phyloP scores from a whole-genome alignment of 1,140 invertebrate genomes.

The Vanessa tameamea region DNA sequence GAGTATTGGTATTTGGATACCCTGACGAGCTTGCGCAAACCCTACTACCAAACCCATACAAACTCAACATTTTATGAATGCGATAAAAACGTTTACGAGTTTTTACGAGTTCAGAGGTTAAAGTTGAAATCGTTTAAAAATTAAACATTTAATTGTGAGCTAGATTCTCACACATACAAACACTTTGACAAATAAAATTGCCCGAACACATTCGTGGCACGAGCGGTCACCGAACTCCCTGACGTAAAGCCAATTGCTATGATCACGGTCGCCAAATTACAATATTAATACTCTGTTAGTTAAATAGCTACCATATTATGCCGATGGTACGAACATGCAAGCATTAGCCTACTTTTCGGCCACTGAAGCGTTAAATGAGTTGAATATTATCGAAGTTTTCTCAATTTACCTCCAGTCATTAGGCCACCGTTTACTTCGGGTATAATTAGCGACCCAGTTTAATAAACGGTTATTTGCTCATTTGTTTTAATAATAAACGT shows the following conservation, averaged over 20 bases:
- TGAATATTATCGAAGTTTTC: constrained; percentile 14
- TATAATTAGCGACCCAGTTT: constrained; percentile 11
- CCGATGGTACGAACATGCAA: neutral
- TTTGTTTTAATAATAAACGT: constrained; percentile 6
- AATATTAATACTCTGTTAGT: constrained; percentile 2
- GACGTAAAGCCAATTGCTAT: neutral
- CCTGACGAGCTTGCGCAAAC: too few relatives aligned
- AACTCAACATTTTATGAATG: too few relatives aligned
- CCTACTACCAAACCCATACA: too few relatives aligned
- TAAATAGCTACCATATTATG: neutral
- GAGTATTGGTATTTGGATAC: too few relatives aligned
- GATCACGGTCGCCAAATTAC: neutral
- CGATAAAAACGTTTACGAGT: too few relatives aligned
- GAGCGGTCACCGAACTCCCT: neutral
- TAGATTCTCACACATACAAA: neutral
- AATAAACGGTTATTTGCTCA: neutral
- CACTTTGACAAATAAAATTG: neutral
- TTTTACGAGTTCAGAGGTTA: too few relatives aligned
- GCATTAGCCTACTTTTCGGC: constrained; percentile 9
- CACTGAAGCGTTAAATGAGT: constrained; percentile 1
- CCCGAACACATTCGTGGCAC: neutral
- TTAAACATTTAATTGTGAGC: too few relatives aligned
- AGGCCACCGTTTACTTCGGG: neutral
- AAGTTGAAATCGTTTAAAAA: too few relatives aligned
- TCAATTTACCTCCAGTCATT: neutral